Conservation (phyloP, 1,140 invertebrate genomes). For the Aethina tumida region DNA sequence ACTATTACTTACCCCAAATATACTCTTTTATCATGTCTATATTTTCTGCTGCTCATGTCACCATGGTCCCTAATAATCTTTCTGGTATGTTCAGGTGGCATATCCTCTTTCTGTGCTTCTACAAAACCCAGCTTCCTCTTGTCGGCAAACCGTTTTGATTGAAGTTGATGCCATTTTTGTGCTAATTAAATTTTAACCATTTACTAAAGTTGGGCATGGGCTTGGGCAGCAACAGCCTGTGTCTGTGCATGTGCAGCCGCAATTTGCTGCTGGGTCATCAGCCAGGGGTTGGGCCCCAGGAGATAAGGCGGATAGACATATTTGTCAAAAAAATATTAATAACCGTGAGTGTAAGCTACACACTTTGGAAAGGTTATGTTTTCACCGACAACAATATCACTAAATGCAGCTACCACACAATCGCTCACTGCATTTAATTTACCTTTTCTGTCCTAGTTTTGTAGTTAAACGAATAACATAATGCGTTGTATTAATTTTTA, state of each 20-base stretch:
- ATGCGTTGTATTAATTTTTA: too few species aligned
- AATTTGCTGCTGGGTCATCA: conserved; percentile 71
- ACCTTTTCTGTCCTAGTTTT: too few species aligned
- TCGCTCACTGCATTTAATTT: too few species aligned
- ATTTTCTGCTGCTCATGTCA: conserved; percentile 98
- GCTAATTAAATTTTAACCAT: conserved; percentile 54
- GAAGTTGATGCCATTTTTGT: conserved; percentile 97
- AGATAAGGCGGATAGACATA: conserved; percentile 80
- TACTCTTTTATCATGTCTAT: conserved; percentile 96
- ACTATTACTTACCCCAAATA: conserved; percentile 70
- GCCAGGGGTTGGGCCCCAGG: conserved; percentile 73
- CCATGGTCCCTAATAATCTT: conserved; percentile 99
- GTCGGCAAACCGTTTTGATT: conserved; percentile 94
- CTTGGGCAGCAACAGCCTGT: conserved; percentile 46
- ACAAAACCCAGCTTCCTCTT: conserved; percentile 98
- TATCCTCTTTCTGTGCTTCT: conserved; percentile 98
- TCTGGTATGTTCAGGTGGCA: conserved; percentile 97
- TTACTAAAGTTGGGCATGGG: conserved; percentile 42
- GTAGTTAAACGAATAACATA: too few species aligned
- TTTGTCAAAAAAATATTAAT: too few species aligned
- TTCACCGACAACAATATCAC: too few species aligned
- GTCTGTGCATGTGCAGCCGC: conserved; percentile 49
- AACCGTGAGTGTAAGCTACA: too few species aligned
- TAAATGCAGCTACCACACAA: too few species aligned
- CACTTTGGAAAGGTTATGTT: too few species aligned